Base-by-base conservation (phyloP, 2,888 invertebrate genomes). In the Cetonia aurata region DNA sequence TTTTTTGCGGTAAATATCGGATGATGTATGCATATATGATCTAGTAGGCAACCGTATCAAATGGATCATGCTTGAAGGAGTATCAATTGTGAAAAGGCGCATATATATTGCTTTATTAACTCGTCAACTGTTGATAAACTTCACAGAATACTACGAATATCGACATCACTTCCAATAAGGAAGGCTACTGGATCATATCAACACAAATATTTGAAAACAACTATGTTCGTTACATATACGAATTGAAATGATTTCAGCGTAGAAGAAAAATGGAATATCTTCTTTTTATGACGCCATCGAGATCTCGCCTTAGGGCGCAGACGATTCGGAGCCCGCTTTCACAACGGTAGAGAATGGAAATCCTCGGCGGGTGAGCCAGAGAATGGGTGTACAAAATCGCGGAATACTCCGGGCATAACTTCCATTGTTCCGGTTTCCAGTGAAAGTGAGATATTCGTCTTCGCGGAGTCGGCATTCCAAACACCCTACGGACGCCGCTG, bases 401-500 rank as follows among this genome's bases (percentile, higher is more conserved):
- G 78, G 80, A 81, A 81, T 79, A 80, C 81, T 81, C 81, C 81
- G 80, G 59, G 81, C 81, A 80, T 81, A 82, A 81, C 80, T 80
- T 78, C 80, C 81, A 78, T 81, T 81, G 80, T 80, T 81, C 79
- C 79, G 79, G 78, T 78, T 44, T 76, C 72, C 75, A 80, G 82
- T 76, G 81, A 81, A 81, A 81, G 81, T 82, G 81, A 81, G 81
- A 80, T 79, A 80, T 81, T 80, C 78, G 78, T 80, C 78, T 79
- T 77, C 70, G 69, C 75, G 78, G 78, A 80, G 80, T 78, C 81
- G 78, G 78, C 78, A 81, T 81, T 81, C 79, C 80, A 78, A 74
- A 77, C 75, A 76, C 73, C 77, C 75, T 52, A 50, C 48, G 33
- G 37, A 68, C 68, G 68, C 13, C 13, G n/a, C 37, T 52, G 17